phyloP scores from a whole-genome alignment of 2,888 invertebrate genomes.

The Tanypteryx hageni region DNA sequence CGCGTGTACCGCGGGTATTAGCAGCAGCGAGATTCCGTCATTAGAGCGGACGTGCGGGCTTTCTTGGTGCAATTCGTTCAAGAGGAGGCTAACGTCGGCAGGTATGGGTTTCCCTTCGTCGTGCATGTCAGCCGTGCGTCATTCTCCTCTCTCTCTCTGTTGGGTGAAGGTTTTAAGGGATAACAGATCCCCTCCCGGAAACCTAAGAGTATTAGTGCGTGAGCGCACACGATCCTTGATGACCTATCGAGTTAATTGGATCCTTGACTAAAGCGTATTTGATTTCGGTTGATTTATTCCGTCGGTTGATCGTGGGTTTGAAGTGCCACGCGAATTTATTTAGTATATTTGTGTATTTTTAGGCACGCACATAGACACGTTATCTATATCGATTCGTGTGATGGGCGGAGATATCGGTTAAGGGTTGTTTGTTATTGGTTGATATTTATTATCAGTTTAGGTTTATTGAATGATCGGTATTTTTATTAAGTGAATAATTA shows the following conservation, averaged over 20 bases:
- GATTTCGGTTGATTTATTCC: not conserved
- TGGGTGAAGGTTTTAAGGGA: not conserved
- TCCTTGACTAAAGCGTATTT: not conserved
- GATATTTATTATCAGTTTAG: not conserved
- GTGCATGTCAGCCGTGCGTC: not conserved
- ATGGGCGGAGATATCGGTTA: not conserved
- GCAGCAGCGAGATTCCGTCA: not conserved
- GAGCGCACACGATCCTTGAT: not conserved
- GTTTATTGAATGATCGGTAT: not conserved
- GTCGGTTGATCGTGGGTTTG: not conserved
- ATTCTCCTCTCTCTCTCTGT: not conserved
- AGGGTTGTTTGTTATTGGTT: not conserved
- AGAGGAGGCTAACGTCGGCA: not conserved
- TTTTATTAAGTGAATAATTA: no score
- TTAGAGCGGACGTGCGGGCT: not conserved
- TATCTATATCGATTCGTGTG: not conserved
- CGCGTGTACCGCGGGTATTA: conserved; percentile 13
- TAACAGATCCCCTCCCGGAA: conserved; percentile 6
- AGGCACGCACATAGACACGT: not conserved
- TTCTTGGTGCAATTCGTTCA: not conserved
- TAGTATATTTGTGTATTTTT: not conserved
- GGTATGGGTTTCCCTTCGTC: not conserved
- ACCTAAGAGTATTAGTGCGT: conserved; percentile 1
- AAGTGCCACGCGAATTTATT: not conserved
- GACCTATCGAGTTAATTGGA: conserved; percentile 19